Percentiles rank a stretch among this genome's conserved stretches.
Conservation (phyloP, 2,797 vertebrate genomes). For the Microchirus variegatus region DNA sequence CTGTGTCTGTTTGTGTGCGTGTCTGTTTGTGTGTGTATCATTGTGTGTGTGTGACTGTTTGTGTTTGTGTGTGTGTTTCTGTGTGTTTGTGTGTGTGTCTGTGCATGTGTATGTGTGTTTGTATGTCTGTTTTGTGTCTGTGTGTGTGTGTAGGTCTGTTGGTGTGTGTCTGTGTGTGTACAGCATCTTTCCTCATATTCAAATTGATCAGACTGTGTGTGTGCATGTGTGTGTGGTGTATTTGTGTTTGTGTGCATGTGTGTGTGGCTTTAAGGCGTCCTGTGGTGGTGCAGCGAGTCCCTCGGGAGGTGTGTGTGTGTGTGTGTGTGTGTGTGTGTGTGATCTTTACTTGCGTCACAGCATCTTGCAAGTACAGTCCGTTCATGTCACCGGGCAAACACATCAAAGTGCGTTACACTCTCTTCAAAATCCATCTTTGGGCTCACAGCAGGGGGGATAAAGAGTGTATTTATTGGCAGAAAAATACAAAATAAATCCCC, state of each 20-base stretch:
- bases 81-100: slow-evolving; percentile 10
- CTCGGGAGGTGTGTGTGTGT: slow-evolving; percentile 36
- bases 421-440: slow-evolving; percentile 8
- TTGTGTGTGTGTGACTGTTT: not conserved
- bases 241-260: slow-evolving; percentile 1
- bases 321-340: slow-evolving; percentile 18
- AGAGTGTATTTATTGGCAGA: not conserved
- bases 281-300: slow-evolving; percentile 37
- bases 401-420: slow-evolving; percentile 35
- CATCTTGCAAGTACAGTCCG: slow-evolving; percentile 33
- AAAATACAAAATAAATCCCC: slow-evolving; percentile 9
- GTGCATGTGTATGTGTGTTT: not conserved
- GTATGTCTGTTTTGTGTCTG: too few species aligned
- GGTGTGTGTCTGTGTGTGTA: not conserved
- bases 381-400: slow-evolving; percentile 28
- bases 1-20: not conserved
- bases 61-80: too few species aligned
- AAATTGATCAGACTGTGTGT: slow-evolving; percentile 5
- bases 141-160: not conserved
- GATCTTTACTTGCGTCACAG: slow-evolving; percentile 55
- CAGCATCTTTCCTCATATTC: slow-evolving; percentile 1
- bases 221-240: slow-evolving; percentile 2
- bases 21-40: too few species aligned
- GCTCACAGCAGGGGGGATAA: slow-evolving; percentile 14
- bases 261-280: slow-evolving; percentile 42